phyloP scores from a whole-genome alignment of 2,797 vertebrate genomes.

The Phylloscopus collybita region DNA sequence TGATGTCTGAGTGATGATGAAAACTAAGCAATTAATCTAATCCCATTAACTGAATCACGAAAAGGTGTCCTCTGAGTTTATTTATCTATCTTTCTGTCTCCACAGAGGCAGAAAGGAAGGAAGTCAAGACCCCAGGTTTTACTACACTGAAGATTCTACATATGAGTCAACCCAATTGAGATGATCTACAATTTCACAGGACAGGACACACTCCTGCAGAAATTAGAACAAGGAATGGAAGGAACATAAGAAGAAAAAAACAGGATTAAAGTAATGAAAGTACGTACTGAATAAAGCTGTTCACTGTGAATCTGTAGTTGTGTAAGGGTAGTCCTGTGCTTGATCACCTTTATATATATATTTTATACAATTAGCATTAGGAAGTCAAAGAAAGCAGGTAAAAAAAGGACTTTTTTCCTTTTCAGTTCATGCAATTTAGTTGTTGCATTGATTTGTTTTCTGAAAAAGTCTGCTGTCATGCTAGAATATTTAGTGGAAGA shows the following conservation, averaged over 20 bases:
- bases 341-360: not conserved
- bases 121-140: not conserved
- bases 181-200: not conserved
- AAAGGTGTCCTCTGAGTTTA: not conserved
- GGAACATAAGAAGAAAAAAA: not conserved
- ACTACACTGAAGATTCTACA: not conserved
- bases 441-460: not conserved
- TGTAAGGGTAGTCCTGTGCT: not conserved
- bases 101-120: not conserved
- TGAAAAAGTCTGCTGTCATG: not conserved
- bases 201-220: not conserved
- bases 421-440: not conserved
- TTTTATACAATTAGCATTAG: not conserved
- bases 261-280: not conserved
- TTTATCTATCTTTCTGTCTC: not conserved
- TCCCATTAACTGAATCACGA: not conserved
- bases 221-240: not conserved
- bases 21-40: not conserved
- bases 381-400: not conserved
- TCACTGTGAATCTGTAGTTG: not conserved
- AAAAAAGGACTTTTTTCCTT: not conserved
- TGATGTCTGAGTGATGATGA: not conserved
- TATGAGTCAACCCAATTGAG: not conserved
- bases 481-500: not conserved
- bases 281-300: not conserved